Base-by-base conservation (phyloP, 2,797 vertebrate species). In the Phaenicophaeus curvirostris region DNA sequence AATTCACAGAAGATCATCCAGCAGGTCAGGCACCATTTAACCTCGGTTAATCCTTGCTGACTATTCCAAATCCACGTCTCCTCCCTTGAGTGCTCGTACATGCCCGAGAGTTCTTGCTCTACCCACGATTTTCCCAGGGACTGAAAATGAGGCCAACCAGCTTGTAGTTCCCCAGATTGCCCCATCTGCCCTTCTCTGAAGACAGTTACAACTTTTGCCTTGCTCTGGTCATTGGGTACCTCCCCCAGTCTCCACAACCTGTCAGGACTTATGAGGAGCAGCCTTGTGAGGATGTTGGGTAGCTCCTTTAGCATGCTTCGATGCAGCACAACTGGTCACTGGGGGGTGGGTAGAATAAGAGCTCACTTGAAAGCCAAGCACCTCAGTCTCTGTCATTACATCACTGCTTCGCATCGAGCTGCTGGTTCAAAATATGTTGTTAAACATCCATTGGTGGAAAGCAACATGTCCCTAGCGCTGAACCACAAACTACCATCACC, bases 41-140 rank as follows among this genome's bases (percentile, higher is more conserved):
- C 15, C 13, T 50, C 44, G 28, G 9, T 73, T 46, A 68, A 63
- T 51, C 30, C 35, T 62, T 57, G 37, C 37, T 68, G 37, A 53
- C 37, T 78, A 7, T 57, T 63, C 28, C 18, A n/a, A 73, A 23
- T 35, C 57, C 57, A 18, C 16, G 23, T 31, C 37, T 90, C 69
- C n/a, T 67, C 33, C 24, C 5, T 37, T 1, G 0, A 21, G 19
- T 61, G 21, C 17, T 62, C 2, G 0, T 18, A 53, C 19, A 33
- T 50, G 10, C 37, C 46, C 18, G 51, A 48, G 48, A 57, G 9
- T 42, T 78, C 37, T 62, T 42, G 13, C 15, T 73, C 41, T 21
- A 72, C 37, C 41, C 12, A 8, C 14, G 4, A 25, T 50, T 85
- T 77, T 67, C 17, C 17, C 48, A 58, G 39, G 23, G 13, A 42